A percentile compares a stretch with the other conserved stretches of the same genome.
Conservation (phyloP, 2,797 vertebrate species). For the Sphenodon punctatus region DNA sequence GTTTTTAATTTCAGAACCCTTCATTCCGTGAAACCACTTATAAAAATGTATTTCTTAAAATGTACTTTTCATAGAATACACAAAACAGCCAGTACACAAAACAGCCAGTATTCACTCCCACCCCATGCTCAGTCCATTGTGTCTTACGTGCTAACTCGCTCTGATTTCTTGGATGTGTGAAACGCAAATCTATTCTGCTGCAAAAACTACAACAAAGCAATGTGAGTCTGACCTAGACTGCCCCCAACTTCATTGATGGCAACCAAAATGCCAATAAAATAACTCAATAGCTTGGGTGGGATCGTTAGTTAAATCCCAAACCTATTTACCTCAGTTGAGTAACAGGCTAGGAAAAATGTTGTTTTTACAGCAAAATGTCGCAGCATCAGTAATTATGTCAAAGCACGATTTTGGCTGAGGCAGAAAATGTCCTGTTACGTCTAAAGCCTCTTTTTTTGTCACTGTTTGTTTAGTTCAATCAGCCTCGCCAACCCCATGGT, state of each 20-base stretch:
- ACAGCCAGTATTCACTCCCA: background rate
- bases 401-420: background rate
- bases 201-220: slow-evolving; percentile 6
- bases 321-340: background rate
- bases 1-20: background rate
- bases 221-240: accelerated
- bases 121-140: background rate
- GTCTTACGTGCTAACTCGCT: background rate
- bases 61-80: background rate
- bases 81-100: background rate
- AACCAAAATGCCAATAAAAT: background rate
- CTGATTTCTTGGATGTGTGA: background rate
- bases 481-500: slow-evolving; percentile 7
- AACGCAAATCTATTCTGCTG: slow-evolving; percentile 3
- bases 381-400: background rate
- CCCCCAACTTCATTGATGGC: background rate
- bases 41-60: background rate
- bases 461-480: slow-evolving; percentile 19
- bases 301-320: slow-evolving; percentile 13
- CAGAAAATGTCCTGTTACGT: no score
- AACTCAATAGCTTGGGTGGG: background rate
- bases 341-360: slow-evolving; percentile 1
- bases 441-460: background rate
- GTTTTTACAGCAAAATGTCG: background rate
- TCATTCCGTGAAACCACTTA: background rate